These are phyloP conservation scores for Pelusios castaneus DNA, from an alignment of 2,113 vertebrate genomes.

Conservation along the genomic window DNA sequence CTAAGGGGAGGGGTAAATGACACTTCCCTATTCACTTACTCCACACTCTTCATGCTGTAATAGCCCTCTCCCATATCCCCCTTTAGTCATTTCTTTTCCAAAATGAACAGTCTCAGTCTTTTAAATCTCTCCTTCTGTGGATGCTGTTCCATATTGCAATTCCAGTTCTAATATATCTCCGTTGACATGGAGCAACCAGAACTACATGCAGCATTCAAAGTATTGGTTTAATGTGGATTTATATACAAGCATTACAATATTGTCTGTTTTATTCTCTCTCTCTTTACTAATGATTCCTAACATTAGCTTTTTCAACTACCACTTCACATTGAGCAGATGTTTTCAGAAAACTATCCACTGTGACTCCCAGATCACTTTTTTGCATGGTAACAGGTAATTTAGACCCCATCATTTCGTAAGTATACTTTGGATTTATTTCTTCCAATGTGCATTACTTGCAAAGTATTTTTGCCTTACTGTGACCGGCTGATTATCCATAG, in stretches of 20 bases:
- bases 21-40: not conserved
- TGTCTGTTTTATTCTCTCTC: not conserved
- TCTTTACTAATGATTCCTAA: not conserved
- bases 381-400: not conserved
- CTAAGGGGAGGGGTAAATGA: not conserved
- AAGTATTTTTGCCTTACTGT: conserved; percentile 68
- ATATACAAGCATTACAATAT: not conserved
- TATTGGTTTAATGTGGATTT: not conserved
- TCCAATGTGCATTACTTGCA: not conserved
- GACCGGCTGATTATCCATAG: conserved; percentile 59
- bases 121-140: not conserved
- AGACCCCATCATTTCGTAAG: not conserved
- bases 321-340: not conserved
- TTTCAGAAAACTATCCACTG: not conserved
- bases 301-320: not conserved
- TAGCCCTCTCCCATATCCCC: not conserved
- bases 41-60: not conserved
- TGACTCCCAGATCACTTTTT: not conserved
- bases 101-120: not conserved
- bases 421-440: not conserved
- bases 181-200: not conserved
- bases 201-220: not conserved
- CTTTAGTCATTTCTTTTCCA: not conserved
- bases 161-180: not conserved
- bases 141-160: not conserved